Base-by-base conservation (phyloP, 1,140 invertebrate genomes). In the Drosophila sturtevanti region DNA sequence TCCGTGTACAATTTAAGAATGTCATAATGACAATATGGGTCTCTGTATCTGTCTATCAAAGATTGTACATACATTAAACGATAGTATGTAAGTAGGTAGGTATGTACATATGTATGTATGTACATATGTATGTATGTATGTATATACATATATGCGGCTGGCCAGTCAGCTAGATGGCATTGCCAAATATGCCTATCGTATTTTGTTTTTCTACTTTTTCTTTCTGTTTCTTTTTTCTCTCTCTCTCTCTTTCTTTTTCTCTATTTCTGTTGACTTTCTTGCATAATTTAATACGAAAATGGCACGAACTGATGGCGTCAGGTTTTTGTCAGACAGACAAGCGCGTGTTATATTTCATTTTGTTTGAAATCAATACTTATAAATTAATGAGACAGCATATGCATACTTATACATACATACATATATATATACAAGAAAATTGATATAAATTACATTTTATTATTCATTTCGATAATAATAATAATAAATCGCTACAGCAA, bases 211-310 rank as follows among this genome's bases (percentile, higher is more conserved):
- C 75, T 67, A 63, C 56, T 55, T 11, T 18, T 21, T 61, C 34
- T 27, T 34, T 67, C 55, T 75, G 2, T 21, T 4, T 10, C 2
- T 59, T 21, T 4, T 10, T 1, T 59, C 16, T 60, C 56, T 48
- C 1, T 48, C 9, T 48, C 62, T 70, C 54, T 63, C 62, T 77
- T 37, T 63, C 37, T 35, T 31, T 31, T 31, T 7, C 58, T 16
- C 37, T 38, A 24, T 68, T 75, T n/a, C 54, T 62, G 21, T 63
- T 48, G 44, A 22, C 35, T 56, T 56, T 62, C 38, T 41, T 77
- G 74, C 61, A 77, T 77, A 75, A 77, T 77, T 77, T 77, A 77
- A 61, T 65, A 71, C 67, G 16, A 62, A 77, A 77, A 77, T 71
- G 74, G 73, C 35, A 56, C 59, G 55, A 41, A 68, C 35, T 38